A percentile compares a stretch with the other conserved stretches of the same genome.
Conservation (phyloP, 2,888 invertebrate genomes). For the Limnephilus auricula region DNA sequence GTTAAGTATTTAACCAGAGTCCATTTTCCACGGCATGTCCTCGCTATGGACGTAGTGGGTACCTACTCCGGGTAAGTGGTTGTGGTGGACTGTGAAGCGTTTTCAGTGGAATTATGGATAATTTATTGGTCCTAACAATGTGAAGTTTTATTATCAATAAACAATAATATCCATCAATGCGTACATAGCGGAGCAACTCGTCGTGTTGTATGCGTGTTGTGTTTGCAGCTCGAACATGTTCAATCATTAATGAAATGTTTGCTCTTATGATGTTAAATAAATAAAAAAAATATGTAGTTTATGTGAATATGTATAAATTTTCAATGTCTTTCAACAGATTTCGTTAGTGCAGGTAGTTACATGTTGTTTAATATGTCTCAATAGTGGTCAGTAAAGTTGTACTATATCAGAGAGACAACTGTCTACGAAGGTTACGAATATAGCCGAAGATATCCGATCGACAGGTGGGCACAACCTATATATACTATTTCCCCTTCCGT, state of each 20-base stretch:
- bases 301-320: too few species aligned
- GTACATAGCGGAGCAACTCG: not conserved
- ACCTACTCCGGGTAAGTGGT: constrained; percentile 11
- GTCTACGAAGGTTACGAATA: too few species aligned
- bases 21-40: constrained; percentile 12
- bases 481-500: too few species aligned
- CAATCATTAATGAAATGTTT: not conserved
- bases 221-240: not conserved
- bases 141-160: constrained; percentile 37
- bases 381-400: too few species aligned
- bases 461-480: too few species aligned
- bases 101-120: constrained; percentile 32
- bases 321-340: too few species aligned
- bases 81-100: constrained; percentile 1
- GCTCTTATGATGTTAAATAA: not conserved
- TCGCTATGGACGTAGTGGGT: not conserved
- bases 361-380: too few species aligned
- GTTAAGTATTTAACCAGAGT: constrained; percentile 7
- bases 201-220: not conserved
- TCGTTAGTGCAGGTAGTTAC: too few species aligned
- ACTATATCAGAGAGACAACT: too few species aligned
- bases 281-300: too few species aligned
- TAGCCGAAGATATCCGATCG: too few species aligned
- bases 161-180: not conserved
- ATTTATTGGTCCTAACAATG: constrained; percentile 31